Evolutionary conservation across 2,797 vertebrate genomes (phyloP), one percentile per base, ranked within the genome.

Genomic region (Crypturellus tataupa): DNA sequence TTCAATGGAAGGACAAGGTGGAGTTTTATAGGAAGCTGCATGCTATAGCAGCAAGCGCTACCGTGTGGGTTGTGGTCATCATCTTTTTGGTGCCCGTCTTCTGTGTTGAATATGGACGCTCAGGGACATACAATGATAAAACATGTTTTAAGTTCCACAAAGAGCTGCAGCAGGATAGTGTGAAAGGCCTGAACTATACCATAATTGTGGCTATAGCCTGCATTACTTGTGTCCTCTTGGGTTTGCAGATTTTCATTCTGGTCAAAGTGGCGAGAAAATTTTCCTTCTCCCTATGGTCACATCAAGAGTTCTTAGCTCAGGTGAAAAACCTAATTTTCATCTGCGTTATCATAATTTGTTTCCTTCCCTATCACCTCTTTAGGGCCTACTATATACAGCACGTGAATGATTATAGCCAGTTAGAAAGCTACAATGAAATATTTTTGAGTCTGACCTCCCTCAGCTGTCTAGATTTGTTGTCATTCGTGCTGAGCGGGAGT

Each of bases 231-330:
- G 9, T 92, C 31, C 93, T 99, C 80, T 90, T 98, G 37, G 96
- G 46, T 53, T 75, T 99, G 23, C 99, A 99, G 90, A 91, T 96
- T 65, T 93, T 98, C 18, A 97, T 98, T 63, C 90, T 99, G 2
- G 29, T 96, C 37, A 94, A 94, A 39, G 96, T 99, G 75, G 85
- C 92, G 0, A 97, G 79, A 87, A 98, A 96, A 78, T 75, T 98
- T 19, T 96, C 89, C 0, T 39, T 88, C 7, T 96, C 97, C 27
- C 91, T 97, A 16, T 95, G 97, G 19, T 97, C 96, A 35, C 98
- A 99, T 93, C 99, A 99, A 92, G 99, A 99, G 29, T 99, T 99
- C 62, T 98, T 98, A 97, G 98, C 98, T 40, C 99, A 99, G 62
- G 56, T 98, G 84, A 99, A 99, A 96, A 99, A 98, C 64, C 29